Evolutionary conservation across 2,888 invertebrate species (phyloP).

Genomic region (Tenthredo mesomela): DNA sequence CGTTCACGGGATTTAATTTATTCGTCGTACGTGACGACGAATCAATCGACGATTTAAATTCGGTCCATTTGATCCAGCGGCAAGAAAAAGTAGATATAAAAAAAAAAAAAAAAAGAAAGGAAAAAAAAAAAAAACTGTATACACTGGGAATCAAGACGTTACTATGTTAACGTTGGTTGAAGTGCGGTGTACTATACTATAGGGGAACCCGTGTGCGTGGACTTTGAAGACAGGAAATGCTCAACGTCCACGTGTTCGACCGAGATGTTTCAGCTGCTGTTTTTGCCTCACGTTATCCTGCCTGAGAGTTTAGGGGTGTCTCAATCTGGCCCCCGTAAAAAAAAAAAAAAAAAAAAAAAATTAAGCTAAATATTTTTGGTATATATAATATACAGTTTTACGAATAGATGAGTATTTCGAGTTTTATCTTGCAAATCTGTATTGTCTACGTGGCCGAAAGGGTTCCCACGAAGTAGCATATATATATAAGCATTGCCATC

Average conservation of each 20-base stretch:
- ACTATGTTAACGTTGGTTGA: slow-evolving; percentile 1
- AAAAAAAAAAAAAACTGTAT: background rate
- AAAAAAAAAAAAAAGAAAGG: background rate
- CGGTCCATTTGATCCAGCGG: slow-evolving; percentile 5
- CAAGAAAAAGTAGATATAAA: background rate
- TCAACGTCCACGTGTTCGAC: slow-evolving; percentile 24
- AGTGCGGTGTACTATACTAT: background rate
- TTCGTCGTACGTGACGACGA: slow-evolving; percentile 44
- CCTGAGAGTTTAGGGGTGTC: background rate
- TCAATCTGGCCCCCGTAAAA: background rate
- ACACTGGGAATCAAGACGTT: slow-evolving; percentile 33
- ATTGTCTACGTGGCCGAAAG: background rate
- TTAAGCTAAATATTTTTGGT: background rate
- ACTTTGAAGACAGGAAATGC: slow-evolving; percentile 38
- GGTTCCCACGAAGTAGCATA: slow-evolving; percentile 43
- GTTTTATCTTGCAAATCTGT: background rate
- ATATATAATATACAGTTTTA: background rate
- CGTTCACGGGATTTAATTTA: background rate
- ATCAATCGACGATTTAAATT: slow-evolving; percentile 43
- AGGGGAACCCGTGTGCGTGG: background rate
- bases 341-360: background rate
- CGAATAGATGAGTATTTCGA: background rate
- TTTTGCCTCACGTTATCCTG: slow-evolving; percentile 33
- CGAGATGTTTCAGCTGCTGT: slow-evolving; percentile 46
- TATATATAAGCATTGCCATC: slow-evolving; percentile 41